These are phyloP conservation scores for Microctenopoma steveboyesi DNA, from an alignment of 2,797 vertebrate genomes.

Conservation along the genomic window DNA sequence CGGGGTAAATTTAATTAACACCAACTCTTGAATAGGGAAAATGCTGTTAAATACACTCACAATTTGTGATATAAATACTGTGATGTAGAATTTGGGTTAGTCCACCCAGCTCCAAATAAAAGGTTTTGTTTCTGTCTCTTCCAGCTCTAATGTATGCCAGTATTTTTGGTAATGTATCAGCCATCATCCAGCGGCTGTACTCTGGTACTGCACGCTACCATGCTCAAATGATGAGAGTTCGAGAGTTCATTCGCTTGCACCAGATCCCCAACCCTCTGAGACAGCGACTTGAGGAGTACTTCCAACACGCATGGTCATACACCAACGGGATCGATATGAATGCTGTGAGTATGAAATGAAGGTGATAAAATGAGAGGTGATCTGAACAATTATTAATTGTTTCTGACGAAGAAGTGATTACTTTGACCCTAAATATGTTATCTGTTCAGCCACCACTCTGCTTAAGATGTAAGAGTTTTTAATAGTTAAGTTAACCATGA, in stretches of 20 bases:
- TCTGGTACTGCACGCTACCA: constrained; percentile 88
- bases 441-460: no score
- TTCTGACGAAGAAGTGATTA: no score
- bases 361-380: neutral
- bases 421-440: no score
- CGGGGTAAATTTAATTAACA: no score
- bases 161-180: constrained; percentile 90
- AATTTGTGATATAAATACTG: no score
- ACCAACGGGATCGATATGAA: constrained; percentile 86
- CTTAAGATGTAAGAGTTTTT: no score
- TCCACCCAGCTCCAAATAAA: no score
- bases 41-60: no score
- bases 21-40: no score
- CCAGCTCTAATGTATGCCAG: constrained; percentile 89
- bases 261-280: constrained; percentile 87
- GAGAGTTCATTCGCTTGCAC: constrained; percentile 89
- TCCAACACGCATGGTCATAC: constrained; percentile 85
- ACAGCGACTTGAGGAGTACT: constrained; percentile 84
- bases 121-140: constrained; percentile 1
- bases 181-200: constrained; percentile 89
- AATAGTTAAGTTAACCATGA: no score
- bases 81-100: no score
- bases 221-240: constrained; percentile 87
- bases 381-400: neutral
- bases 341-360: constrained; percentile 69